Conservation (phyloP, 35 echinoderm and acorn worm genomes). For the Eucidaris tribuloides region DNA sequence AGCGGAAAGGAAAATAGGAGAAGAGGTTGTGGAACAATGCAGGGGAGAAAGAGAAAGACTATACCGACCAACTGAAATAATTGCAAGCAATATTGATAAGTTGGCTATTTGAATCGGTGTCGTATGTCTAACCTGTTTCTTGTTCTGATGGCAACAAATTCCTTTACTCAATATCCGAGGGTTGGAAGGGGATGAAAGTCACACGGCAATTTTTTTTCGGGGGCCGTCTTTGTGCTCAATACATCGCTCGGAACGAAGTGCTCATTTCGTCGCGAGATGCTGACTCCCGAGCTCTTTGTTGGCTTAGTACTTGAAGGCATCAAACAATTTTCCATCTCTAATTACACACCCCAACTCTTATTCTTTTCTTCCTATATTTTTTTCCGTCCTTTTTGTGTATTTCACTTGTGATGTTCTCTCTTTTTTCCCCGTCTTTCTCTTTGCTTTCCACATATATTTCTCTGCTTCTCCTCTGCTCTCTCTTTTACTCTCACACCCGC, state of each 20-base stretch:
- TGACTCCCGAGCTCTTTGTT: conserved; percentile 21
- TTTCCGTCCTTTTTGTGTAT: not conserved
- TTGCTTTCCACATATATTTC: not conserved
- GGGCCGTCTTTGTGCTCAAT: conserved; percentile 10
- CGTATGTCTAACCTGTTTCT: conserved; percentile 19
- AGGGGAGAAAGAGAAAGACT: conserved; percentile 3
- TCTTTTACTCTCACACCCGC: too few species aligned
- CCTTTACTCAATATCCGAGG: conserved; percentile 38
- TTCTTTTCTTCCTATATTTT: not conserved
- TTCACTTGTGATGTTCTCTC: not conserved
- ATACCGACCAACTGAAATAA: conserved; percentile 21
- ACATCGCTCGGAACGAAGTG: conserved; percentile 27
- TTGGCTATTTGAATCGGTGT: conserved; percentile 29
- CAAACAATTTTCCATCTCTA: conserved; percentile 41
- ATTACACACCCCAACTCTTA: conserved; percentile 1
- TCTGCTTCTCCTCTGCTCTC: not conserved
- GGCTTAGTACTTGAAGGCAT: not conserved
- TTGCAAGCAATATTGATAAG: conserved; percentile 35
- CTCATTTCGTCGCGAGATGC: too few species aligned
- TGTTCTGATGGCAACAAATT: conserved; percentile 24
- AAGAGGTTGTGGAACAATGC: not conserved
- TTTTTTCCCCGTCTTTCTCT: not conserved
- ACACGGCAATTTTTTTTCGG: not conserved
- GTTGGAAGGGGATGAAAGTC: conserved; percentile 30
- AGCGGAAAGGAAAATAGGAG: not conserved